Evolutionary conservation across 2,797 vertebrate species (phyloP).

Genomic region (Craterocephalus amniculus): DNA sequence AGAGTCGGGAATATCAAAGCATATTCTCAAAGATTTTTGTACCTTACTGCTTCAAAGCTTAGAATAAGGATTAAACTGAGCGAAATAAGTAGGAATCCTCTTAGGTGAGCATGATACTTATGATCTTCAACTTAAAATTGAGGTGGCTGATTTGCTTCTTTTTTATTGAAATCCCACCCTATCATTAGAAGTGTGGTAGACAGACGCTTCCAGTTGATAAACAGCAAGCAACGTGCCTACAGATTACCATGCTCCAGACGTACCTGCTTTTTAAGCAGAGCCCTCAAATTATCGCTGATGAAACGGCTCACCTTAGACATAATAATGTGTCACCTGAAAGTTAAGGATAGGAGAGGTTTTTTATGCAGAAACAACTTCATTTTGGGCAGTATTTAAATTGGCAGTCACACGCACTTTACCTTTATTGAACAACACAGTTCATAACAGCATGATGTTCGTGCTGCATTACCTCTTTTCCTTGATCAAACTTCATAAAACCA

Average conservation of each 20-base stretch:
- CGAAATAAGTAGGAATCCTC: slow-evolving; percentile 1
- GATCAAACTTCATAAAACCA: neutral
- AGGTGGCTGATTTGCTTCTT: slow-evolving; percentile 46
- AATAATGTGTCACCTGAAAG: slow-evolving; percentile 30
- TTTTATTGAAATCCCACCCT: slow-evolving; percentile 53
- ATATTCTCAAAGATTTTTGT: neutral
- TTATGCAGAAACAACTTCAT: slow-evolving; percentile 18
- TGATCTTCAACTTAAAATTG: slow-evolving; percentile 40
- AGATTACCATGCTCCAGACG: slow-evolving; percentile 38
- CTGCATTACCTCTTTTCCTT: neutral
- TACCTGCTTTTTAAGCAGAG: slow-evolving; percentile 67
- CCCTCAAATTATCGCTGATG: slow-evolving; percentile 65
- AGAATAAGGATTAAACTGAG: slow-evolving; percentile 16
- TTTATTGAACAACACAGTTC: neutral
- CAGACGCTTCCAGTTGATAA: slow-evolving; percentile 50
- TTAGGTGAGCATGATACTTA: slow-evolving; percentile 2
- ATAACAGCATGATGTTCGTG: neutral
- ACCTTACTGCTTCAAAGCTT: slow-evolving; percentile 2
- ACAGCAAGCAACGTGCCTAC: slow-evolving; percentile 39
- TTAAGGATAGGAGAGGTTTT: slow-evolving; percentile 14
- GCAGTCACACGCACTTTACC: slow-evolving; percentile 5
- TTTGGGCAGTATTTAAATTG: slow-evolving; percentile 1
- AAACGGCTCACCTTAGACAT: slow-evolving; percentile 45
- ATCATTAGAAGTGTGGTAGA: slow-evolving; percentile 61
- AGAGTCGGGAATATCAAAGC: slow-evolving; percentile 2